A percentile compares a stretch with the other conserved stretches of the same genome.
These are phyloP conservation scores for Trypoxylon attenuatum DNA, from an alignment of 2,888 invertebrate species.

Conservation along the genomic window DNA sequence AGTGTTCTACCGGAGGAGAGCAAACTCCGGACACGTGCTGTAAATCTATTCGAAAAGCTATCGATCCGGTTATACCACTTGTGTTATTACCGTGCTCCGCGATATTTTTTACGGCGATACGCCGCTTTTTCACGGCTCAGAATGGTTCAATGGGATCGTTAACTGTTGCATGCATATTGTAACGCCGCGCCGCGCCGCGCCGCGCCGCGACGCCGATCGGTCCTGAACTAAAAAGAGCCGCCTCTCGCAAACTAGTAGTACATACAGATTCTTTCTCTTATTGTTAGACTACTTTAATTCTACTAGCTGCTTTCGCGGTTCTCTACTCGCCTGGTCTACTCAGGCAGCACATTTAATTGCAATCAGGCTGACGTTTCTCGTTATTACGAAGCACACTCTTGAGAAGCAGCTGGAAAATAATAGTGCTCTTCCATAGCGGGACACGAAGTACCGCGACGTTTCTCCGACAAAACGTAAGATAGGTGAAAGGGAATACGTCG, in stretches of 20 bases:
- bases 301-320: neutral
- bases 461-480: neutral
- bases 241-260: no score
- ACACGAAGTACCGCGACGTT: neutral
- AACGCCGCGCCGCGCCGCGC: no score
- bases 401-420: constrained; percentile 2
- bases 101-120: neutral
- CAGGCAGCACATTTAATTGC: constrained; percentile 42
- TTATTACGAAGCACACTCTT: constrained; percentile 16
- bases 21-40: constrained; percentile 1
- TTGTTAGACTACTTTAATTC: no score
- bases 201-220: neutral
- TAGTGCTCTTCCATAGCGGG: constrained; percentile 4
- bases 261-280: no score
- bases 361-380: constrained; percentile 41
- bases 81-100: neutral
- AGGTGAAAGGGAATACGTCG: no score
- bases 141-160: constrained; percentile 5
- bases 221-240: neutral
- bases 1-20: no score
- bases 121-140: neutral
- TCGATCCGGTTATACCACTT: neutral
- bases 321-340: neutral
- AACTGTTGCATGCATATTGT: constrained; percentile 12
- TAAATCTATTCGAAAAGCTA: neutral